Evolutionary conservation across 2,888 invertebrate species (phyloP).

Genomic region (Terebella lapidaria): DNA sequence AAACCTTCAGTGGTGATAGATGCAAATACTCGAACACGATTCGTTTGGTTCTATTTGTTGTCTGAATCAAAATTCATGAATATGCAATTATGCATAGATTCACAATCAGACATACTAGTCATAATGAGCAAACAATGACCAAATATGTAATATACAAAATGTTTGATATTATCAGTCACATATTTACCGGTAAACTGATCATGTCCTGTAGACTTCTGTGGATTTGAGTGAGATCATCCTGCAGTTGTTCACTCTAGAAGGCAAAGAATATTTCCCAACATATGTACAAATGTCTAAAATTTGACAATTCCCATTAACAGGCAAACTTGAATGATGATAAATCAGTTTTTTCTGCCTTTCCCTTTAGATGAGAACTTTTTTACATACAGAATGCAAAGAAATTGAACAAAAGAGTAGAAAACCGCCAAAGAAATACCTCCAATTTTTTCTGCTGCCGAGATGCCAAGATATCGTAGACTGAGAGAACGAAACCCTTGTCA

Average conservation of each 20-base stretch:
- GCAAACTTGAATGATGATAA: too few species aligned
- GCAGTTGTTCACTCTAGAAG: conserved; percentile 41
- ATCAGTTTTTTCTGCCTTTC: too few species aligned
- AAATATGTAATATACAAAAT: background rate
- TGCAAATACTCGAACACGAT: conserved; percentile 51
- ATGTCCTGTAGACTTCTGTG: conserved; percentile 40
- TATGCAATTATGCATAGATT: background rate
- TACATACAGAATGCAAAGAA: too few species aligned
- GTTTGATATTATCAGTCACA: background rate
- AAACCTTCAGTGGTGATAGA: conserved; percentile 51
- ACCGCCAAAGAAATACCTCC: conserved; percentile 57
- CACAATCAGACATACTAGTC: background rate
- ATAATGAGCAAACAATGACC: background rate
- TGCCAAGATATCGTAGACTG: conserved; percentile 63
- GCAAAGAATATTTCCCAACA: too few species aligned
- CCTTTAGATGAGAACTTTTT: too few species aligned
- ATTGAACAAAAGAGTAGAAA: too few species aligned
- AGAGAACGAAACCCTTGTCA: conserved; percentile 66
- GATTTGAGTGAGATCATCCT: conserved; percentile 38
- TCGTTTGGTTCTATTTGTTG: conserved; percentile 24
- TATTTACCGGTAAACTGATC: conserved; percentile 35
- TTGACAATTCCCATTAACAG: too few species aligned
- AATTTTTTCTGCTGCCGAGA: conserved; percentile 62
- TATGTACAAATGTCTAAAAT: too few species aligned
- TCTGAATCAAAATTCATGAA: background rate